Evolutionary conservation across 2,113 vertebrate species (phyloP), one percentile per base, ranked within the genome.

Genomic region (Pleuronectes platessa): DNA sequence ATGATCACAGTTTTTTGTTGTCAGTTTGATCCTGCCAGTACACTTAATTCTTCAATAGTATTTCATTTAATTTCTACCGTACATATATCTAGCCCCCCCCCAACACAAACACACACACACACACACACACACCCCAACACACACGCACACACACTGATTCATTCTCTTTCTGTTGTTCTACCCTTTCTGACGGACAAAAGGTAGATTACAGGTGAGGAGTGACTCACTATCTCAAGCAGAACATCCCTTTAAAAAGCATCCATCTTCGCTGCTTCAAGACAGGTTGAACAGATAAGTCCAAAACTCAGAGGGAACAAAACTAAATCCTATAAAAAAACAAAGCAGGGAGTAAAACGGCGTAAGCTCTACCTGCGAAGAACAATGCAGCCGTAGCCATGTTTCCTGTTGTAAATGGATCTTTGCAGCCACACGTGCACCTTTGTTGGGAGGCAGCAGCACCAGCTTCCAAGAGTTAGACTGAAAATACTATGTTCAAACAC

Each of bases 181-280:
- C 3, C 3, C 18, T 40, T 55, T 59, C 71, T 53, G 37, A 37
- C n/a, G 72, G 35, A 81, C 58, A 81, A 76, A 78, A 71, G 55
- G 79, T 67, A 70, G 68, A 78, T 65, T 71, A 71, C 60, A 68
- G 66, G 82, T 84, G 86, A 83, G 40, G 75, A 92, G 74, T 54
- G 51, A 54, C 51, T 54, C 20, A 54, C 8, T 74, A 49, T 61
- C 65, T 88, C 59, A 74, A 74, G 45, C 71, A 63, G 27, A 20
- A 47, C 40, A 63, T 49, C 63, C 54, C 17, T 79, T 62, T 24
- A 56, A 54, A 76, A 47, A 47, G 5, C 31, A 20, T 54, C 70
- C 58, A 82, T 54, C 53, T 61, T 54, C 20, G 3, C 51, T 20
- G 6, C 51, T 15, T 20, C 20, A 10, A 11, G 13, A 54, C 18